Base-by-base conservation (phyloP, 1,140 invertebrate species). In the Lepidurus packardi region DNA sequence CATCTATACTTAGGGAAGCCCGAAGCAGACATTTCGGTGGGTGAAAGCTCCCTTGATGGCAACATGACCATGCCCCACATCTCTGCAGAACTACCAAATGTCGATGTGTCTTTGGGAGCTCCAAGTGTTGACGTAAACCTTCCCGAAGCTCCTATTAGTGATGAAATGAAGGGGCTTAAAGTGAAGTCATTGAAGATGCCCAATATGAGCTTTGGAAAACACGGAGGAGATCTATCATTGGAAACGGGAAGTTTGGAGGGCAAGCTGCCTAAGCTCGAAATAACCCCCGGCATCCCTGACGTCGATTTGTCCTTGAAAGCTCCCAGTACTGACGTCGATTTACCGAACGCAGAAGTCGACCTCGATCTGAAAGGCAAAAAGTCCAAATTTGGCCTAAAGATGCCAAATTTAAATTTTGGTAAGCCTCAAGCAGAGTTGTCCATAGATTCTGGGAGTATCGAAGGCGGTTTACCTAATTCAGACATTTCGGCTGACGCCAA, bases 371-470 rank as follows among this genome's bases (percentile, higher is more conserved):
- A 77, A 34, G 5, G 44, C 41, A 77, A 77, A 77, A 78, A 75
- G 78, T 43, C 41, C 16, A 43, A 43, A 13, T 47, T 78, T n/a
- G 43, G 75, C 34, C 34, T 78, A 5, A 78, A 78, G 24, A 75
- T 78, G 78, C 78, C 78, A 10, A 78, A 78, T 21, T 11, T 77
- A 13, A 9, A 45, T 10, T 47, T 77, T 7, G 43, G 16, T 1
- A 65, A 44, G 6, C 41, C 43, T 75, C n/a, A 75, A 13, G n/a
- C 24, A 13, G 74, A 75, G 13, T 10, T 44, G 1, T 16, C 5
- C 24, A 11, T 74, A 43, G 73, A 16, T 43, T n/a, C 77, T 73
- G 53, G 77, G 16, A 53, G 77, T 65, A 11, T 77, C 77, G n/a
- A 13, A 73, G 41, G 41, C 75, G 34, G 41, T 73, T 16, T n/a